Conservation (phyloP, 1,140 invertebrate species). For the Caenorhabditis briggsae region DNA sequence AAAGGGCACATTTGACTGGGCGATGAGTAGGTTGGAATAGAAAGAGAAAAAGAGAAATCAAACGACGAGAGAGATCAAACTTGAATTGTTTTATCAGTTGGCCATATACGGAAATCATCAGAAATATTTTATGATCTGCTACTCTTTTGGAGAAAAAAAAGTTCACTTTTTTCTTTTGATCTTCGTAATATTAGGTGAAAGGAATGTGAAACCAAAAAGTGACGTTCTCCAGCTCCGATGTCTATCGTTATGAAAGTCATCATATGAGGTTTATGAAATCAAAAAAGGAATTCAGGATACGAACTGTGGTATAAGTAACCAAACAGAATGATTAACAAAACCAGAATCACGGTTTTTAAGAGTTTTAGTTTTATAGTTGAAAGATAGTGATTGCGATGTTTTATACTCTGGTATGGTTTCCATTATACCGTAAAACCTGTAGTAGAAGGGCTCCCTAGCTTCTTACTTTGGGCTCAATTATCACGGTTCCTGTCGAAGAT, state of each 20-base stretch:
- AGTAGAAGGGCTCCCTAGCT: too few relatives aligned
- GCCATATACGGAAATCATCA: not conserved
- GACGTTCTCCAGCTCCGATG: conserved; percentile 26
- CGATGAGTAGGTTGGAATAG: conserved; percentile 5
- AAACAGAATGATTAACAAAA: not conserved
- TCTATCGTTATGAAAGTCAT: not conserved
- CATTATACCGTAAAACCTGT: too few relatives aligned
- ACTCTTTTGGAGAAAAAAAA: not conserved
- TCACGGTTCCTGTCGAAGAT: too few relatives aligned
- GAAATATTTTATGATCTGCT: not conserved
- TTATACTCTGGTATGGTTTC: too few relatives aligned
- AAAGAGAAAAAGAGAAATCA: conserved; percentile 21
- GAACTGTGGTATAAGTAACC: not conserved
- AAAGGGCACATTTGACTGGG: conserved; percentile 29
- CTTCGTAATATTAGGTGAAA: not conserved
- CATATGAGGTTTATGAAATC: not conserved
- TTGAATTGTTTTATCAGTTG: not conserved
- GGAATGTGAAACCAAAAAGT: conserved; percentile 21
- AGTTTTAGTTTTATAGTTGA: not conserved
- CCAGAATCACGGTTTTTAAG: not conserved
- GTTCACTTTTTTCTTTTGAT: not conserved
- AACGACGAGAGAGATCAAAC: conserved; percentile 37
- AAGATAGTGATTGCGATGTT: too few relatives aligned
- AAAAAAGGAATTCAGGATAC: conserved; percentile 24
- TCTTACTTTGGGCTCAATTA: too few relatives aligned